Evolutionary conservation across 1,140 invertebrate genomes (phyloP), one percentile per base, ranked within the genome.

Genomic region (Apis dorsata): DNA sequence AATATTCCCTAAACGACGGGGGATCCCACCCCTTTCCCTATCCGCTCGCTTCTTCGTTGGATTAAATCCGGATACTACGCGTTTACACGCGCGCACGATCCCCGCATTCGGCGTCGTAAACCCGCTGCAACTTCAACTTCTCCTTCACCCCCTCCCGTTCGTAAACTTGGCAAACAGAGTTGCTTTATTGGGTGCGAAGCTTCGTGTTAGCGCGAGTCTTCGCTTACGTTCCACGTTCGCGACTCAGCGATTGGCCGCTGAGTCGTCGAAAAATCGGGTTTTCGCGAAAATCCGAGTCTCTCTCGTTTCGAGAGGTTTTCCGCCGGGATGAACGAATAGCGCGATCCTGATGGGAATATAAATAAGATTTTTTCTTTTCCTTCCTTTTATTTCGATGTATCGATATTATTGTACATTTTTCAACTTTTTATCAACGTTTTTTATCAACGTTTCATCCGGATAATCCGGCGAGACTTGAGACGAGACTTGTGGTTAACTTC

Each of bases 121-220:
- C 13, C 17, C 62, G 79, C 59, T 34, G 73, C 65, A 86, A 86
- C 86, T 86, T 85, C n/a, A 63, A 65, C 71, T 82, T 71, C 65
- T 84, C 79, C 59, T 17, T 71, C 34, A 24, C 34, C 34, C 2
- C 34, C 34, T 5, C 34, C 2, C 5, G 63, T 79, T 85, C 84
- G 88, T 86, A 89, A 90, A 90, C 85, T 90, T 87, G 71, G 82
- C 80, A 87, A 90, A 90, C 84, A 71, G 85, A 88, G 87, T 90
- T 89, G 89, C 88, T 87, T 88, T 87, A 86, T 82, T 73, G 81
- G 28, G 68, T 71, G 81, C 71, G 69, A 77, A 74, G 5, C 69
- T 49, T 72, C 44, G 62, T 62, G 28, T 34, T 69, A 69, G 85
- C 79, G 84, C 78, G 85, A 89, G 74, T 87, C n/a, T n/a, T n/a